Base-by-base conservation (phyloP, 2,113 vertebrate genomes). In the Sclerurus mexicanus region DNA sequence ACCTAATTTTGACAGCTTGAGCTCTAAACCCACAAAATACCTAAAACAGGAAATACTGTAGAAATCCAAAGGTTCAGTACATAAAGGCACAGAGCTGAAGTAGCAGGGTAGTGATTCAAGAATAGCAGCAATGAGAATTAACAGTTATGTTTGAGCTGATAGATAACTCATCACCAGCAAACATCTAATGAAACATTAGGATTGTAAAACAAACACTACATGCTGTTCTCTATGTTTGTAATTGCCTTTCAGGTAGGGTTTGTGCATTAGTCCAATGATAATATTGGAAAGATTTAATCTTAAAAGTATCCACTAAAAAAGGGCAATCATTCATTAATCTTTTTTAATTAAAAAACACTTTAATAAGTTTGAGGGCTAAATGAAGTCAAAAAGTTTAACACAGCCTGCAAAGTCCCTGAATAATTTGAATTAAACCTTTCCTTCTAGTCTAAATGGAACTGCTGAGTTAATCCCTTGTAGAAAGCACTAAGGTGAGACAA, bases 101-200 rank as follows among this genome's bases (percentile, higher is more conserved):
- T 4, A 25, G 18, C 30, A 40, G 46, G 5, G 39, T 42, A 80
- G 31, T n/a, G 81, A 84, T 59, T 89, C 37, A 49, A 60, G 55
- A 71, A 20, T 4, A 67, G 46, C 16, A 9, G 25, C 50, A 75
- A 82, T 75, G 37, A 80, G 67, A 84, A 81, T 75, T 87, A 87
- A 82, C 56, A 49, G 85, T 90, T 89, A 69, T 66, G 63, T 93
- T 85, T 95, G 79, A 87, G 35, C 82, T 88, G 78, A 49, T 85
- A 62, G 87, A 86, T 85, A 91, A 94, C 95, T 92, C 63, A 86
- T 88, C 93, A 33, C 80, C 63, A 69, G 90, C 90, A 96, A 96
- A 74, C 79, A 84, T 40, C 84, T 91, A 93, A 95, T 95, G 72
- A 92, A 84, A 50, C 56, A 71, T 72, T 75, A 94, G 52, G 64